phyloP scores from a whole-genome alignment of 1,140 invertebrate genomes.

The Pachyrhynchus sulphureomaculatus region DNA sequence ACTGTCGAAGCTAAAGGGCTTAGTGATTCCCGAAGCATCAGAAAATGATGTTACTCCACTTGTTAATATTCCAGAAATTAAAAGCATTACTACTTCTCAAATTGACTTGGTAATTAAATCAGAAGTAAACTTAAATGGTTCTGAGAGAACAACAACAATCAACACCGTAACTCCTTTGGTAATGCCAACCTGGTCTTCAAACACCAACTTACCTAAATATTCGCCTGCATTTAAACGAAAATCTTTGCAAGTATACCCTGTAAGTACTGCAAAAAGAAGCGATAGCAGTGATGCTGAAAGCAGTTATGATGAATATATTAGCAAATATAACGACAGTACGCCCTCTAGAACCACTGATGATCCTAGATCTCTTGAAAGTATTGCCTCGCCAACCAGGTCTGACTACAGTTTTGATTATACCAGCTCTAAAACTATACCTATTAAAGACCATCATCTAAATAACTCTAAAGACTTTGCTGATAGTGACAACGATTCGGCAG shows the following conservation, averaged over 20 bases:
- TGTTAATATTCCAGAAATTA: constrained; percentile 77
- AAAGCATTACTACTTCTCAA: constrained; percentile 56
- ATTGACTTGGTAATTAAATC: constrained; percentile 24
- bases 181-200: constrained; percentile 56
- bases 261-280: constrained; percentile 47
- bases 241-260: constrained; percentile 66
- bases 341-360: constrained; percentile 27
- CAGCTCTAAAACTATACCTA: constrained; percentile 43
- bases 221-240: constrained; percentile 82
- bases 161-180: constrained; percentile 12
- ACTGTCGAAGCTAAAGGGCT: constrained; percentile 78
- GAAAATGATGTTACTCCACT: constrained; percentile 53
- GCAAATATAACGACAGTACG: constrained; percentile 29
- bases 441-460: constrained; percentile 24
- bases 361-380: constrained; percentile 62
- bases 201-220: constrained; percentile 69
- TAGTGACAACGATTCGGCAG: constrained; percentile 83
- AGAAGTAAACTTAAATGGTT: constrained; percentile 17
- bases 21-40: constrained; percentile 79
- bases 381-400: constrained; percentile 59
- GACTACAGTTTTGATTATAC: constrained; percentile 57
- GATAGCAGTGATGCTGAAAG: constrained; percentile 51
- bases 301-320: constrained; percentile 20
- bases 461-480: constrained; percentile 59
- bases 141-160: background rate